Conservation (phyloP, 1,140 invertebrate species). For the Phortica variegata region DNA sequence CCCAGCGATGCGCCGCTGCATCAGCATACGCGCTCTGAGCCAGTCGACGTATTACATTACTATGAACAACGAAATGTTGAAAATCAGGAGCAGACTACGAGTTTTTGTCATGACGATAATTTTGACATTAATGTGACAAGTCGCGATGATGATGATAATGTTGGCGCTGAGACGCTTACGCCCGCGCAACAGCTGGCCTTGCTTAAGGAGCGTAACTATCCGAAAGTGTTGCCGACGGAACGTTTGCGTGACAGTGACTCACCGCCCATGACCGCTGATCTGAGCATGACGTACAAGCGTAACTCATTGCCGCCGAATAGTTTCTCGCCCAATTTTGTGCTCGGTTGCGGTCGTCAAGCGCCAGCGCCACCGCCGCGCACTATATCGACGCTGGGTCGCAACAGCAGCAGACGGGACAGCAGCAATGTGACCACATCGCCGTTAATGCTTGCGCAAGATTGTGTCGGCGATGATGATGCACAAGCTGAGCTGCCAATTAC, state of each 20-base stretch:
- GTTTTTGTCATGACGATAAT: slow-evolving; percentile 58
- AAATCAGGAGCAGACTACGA: slow-evolving; percentile 58
- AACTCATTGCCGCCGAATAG: slow-evolving; percentile 50
- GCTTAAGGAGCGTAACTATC: slow-evolving; percentile 75
- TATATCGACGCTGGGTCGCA: slow-evolving; percentile 55
- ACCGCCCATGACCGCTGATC: slow-evolving; percentile 17
- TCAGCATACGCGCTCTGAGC: slow-evolving; percentile 74
- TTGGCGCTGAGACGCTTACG: slow-evolving; percentile 54
- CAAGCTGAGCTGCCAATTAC: slow-evolving; percentile 56
- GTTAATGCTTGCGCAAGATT: slow-evolving; percentile 56
- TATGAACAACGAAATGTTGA: slow-evolving; percentile 46
- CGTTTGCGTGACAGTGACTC: slow-evolving; percentile 19
- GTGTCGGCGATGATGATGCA: slow-evolving; percentile 42
- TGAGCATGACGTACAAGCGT: slow-evolving; percentile 16
- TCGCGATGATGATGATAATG: slow-evolving; percentile 54
- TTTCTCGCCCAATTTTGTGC: slow-evolving; percentile 17
- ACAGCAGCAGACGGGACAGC: slow-evolving; percentile 52
- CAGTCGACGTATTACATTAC: slow-evolving; percentile 59
- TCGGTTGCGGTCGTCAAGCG: slow-evolving; percentile 61
- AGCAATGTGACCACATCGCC: slow-evolving; percentile 56
- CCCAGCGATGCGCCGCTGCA: slow-evolving; percentile 49
- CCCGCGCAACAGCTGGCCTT: slow-evolving; percentile 71
- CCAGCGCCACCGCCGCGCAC: slow-evolving; percentile 67
- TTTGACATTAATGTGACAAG: slow-evolving; percentile 75
- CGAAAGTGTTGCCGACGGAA: slow-evolving; percentile 73